Conservation (phyloP, 2,888 invertebrate species). For the Conistra vaccinii region DNA sequence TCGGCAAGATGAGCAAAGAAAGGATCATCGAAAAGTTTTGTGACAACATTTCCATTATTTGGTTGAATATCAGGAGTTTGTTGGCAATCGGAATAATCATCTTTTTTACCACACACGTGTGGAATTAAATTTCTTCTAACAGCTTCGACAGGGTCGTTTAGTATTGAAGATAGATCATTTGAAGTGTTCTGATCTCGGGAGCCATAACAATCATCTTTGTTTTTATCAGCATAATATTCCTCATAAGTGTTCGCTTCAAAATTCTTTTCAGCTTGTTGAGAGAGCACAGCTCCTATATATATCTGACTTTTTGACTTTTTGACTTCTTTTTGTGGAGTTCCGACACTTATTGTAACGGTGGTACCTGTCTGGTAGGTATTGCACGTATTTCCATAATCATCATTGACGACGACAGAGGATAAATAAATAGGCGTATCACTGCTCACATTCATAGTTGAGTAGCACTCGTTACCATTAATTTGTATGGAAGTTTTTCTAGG, state of each 20-base stretch:
- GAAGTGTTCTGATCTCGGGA: constrained; percentile 63
- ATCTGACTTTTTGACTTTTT: constrained; percentile 89
- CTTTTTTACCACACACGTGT: constrained; percentile 93
- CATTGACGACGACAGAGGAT: constrained; percentile 93
- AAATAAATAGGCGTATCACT: constrained; percentile 93
- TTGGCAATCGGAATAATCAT: constrained; percentile 69
- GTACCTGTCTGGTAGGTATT: constrained; percentile 90
- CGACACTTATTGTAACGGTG: constrained; percentile 92
- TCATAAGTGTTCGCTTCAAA: constrained; percentile 84
- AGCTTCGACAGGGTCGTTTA: constrained; percentile 94
- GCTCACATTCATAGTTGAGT: constrained; percentile 94
- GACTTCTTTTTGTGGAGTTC: constrained; percentile 86
- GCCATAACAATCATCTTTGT: constrained; percentile 65
- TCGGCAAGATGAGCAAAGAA: constrained; percentile 92
- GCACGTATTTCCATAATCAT: constrained; percentile 86
- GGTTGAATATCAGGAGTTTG: constrained; percentile 66
- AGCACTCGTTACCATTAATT: constrained; percentile 94
- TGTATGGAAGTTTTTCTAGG: constrained; percentile 93
- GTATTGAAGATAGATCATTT: constrained; percentile 89
- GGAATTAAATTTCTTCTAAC: constrained; percentile 94
- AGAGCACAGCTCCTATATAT: constrained; percentile 86
- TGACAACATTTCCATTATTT: constrained; percentile 88
- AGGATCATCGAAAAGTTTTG: constrained; percentile 92
- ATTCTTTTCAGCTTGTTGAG: constrained; percentile 73
- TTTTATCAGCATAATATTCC: constrained; percentile 82